A percentile compares a stretch with the other conserved stretches of the same genome.
Conservation (phyloP, 2,888 invertebrate genomes). For the Operophtera brumata region DNA sequence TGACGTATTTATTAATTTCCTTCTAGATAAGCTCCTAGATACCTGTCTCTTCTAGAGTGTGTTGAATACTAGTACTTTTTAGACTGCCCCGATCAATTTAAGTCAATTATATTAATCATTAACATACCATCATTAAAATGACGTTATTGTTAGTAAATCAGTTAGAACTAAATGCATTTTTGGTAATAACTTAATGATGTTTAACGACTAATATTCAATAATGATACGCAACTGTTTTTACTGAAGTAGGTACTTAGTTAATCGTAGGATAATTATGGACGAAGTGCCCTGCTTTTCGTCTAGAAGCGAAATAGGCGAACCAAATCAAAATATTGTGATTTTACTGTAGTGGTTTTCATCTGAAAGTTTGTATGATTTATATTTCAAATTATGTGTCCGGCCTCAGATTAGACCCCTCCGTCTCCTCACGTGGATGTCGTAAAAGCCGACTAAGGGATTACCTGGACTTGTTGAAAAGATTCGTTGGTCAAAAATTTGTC, state of each 20-base stretch:
- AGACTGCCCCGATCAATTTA: conserved; percentile 6
- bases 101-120: conserved; percentile 9
- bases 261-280: not conserved
- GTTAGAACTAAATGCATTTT: not conserved
- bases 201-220: not conserved
- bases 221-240: not conserved
- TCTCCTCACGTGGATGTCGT: no score
- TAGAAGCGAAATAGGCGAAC: no score
- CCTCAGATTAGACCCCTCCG: no score
- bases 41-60: not conserved
- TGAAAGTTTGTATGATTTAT: no score
- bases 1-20: not conserved
- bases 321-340: no score
- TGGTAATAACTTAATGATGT: not conserved
- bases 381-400: no score
- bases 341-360: no score
- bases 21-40: not conserved
- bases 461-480: no score
- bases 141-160: conserved; percentile 11
- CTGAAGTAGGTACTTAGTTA: not conserved
- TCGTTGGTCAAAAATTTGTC: no score
- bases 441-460: no score
- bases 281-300: no score
- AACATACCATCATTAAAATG: not conserved
- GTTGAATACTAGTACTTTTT: not conserved